Conservation (phyloP, 2,888 invertebrate genomes). For the Platycheirus albimanus region DNA sequence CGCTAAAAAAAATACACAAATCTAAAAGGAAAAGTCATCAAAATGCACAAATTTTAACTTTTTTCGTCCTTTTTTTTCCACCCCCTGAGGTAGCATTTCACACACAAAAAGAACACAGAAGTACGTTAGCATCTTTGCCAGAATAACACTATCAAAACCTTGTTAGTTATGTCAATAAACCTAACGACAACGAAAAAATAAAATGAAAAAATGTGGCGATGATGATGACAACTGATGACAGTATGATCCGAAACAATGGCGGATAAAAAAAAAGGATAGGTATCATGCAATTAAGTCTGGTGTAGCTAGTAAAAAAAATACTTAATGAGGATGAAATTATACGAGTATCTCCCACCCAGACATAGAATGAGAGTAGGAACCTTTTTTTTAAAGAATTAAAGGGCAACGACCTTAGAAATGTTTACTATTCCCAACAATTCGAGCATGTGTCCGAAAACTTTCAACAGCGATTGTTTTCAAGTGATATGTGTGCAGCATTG, state of each 20-base stretch:
- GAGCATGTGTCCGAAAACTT: conserved; percentile 69
- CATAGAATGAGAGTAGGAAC: not conserved
- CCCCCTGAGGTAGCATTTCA: conserved; percentile 35
- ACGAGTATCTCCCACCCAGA: conserved; percentile 24
- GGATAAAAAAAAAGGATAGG: not conserved
- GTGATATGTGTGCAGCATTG: not conserved
- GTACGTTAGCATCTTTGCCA: conserved; percentile 36
- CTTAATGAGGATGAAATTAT: conserved; percentile 55
- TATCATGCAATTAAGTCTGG: conserved; percentile 45
- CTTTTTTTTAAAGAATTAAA: conserved; percentile 9
- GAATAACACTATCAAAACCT: conserved; percentile 60
- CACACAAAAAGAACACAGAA: conserved; percentile 39
- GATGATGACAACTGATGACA: conserved; percentile 47
- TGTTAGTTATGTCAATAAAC: conserved; percentile 61
- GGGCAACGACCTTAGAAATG: conserved; percentile 49
- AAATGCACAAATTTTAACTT: conserved; percentile 57
- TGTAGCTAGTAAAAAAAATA: conserved; percentile 9
- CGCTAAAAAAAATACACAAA: conserved; percentile 16
- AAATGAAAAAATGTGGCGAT: conserved; percentile 4
- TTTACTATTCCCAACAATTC: conserved; percentile 5
- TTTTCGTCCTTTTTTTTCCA: not conserved
- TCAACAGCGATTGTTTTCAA: conserved; percentile 47
- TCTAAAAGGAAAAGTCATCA: conserved; percentile 35
- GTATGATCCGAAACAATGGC: conserved; percentile 29
- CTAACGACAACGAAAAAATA: conserved; percentile 24